Percentiles rank a stretch among this genome's conserved stretches.
Conservation (phyloP, 1,140 invertebrate genomes). For the Cyclina sinensis region DNA sequence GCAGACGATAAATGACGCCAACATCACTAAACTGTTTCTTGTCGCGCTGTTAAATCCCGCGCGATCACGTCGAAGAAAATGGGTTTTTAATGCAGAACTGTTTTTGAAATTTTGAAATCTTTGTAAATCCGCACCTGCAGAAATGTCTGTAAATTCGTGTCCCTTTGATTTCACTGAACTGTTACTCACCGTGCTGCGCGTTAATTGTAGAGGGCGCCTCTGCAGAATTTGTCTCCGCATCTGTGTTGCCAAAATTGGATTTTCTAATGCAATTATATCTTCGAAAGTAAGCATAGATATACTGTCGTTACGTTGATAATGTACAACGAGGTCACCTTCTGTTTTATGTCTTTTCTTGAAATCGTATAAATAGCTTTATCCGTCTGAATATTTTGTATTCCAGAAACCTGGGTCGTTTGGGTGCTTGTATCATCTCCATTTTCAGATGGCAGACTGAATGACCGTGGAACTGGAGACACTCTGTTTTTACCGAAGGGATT, state of each 20-base stretch:
- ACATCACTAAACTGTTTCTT: conserved; percentile 78
- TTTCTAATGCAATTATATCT: conserved; percentile 73
- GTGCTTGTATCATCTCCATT: neutral
- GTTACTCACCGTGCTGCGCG: conserved; percentile 70
- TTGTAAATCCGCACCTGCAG: conserved; percentile 73
- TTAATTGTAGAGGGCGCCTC: conserved; percentile 65
- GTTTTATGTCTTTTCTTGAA: conserved; percentile 14
- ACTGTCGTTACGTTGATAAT: conserved; percentile 73
- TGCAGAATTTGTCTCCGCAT: conserved; percentile 51
- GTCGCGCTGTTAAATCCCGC: conserved; percentile 75
- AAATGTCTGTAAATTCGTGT: conserved; percentile 77
- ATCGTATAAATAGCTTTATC: conserved; percentile 43
- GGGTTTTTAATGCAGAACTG: conserved; percentile 72
- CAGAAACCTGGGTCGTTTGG: neutral
- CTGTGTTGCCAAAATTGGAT: conserved; percentile 65
- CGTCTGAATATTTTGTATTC: neutral
- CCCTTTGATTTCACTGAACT: conserved; percentile 58
- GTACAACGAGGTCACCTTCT: conserved; percentile 67
- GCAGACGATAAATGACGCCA: conserved; percentile 73
- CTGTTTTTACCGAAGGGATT: conserved; percentile 52
- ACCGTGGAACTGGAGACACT: conserved; percentile 13
- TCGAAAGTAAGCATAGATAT: conserved; percentile 69
- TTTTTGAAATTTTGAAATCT: conserved; percentile 72
- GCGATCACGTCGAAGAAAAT: conserved; percentile 70
- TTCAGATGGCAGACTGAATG: conserved; percentile 54